Evolutionary conservation across 1,140 invertebrate species (phyloP).

Genomic region (Drosophila burlai): DNA sequence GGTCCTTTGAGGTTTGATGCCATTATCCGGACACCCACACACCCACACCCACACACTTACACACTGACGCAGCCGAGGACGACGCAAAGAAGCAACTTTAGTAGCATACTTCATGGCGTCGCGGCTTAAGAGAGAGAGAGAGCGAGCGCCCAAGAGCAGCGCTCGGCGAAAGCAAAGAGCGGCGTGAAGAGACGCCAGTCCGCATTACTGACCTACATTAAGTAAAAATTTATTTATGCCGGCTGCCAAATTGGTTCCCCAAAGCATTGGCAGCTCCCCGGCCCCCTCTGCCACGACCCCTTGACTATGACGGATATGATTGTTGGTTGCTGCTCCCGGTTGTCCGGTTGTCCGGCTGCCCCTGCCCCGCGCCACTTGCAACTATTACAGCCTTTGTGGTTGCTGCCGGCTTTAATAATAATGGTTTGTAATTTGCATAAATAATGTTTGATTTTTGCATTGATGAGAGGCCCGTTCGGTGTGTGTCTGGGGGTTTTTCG

Average conservation of each 20-base stretch:
- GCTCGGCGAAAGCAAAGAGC: background rate
- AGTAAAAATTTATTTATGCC: slow-evolving; percentile 80
- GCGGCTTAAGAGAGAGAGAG: slow-evolving; percentile 53
- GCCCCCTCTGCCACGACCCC: background rate
- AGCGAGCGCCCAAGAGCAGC: slow-evolving; percentile 37
- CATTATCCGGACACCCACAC: slow-evolving; percentile 18
- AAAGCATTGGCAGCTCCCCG: slow-evolving; percentile 56
- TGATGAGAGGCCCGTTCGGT: slow-evolving; percentile 25
- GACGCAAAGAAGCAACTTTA: slow-evolving; percentile 41
- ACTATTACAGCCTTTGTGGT: slow-evolving; percentile 32
- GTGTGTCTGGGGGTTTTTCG: slow-evolving; percentile 54
- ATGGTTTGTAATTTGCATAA: slow-evolving; percentile 81
- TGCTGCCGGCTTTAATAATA: slow-evolving; percentile 74
- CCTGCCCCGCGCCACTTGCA: background rate
- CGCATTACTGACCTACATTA: slow-evolving; percentile 79
- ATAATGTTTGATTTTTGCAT: slow-evolving; percentile 77
- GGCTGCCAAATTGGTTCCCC: slow-evolving; percentile 80
- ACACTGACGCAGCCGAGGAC: background rate
- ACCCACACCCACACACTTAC: background rate
- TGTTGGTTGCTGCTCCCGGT: slow-evolving; percentile 31
- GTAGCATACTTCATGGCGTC: slow-evolving; percentile 25
- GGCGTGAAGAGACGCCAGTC: slow-evolving; percentile 12
- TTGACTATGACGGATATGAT: slow-evolving; percentile 71
- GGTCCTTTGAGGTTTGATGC: slow-evolving; percentile 32
- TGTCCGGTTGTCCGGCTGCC: slow-evolving; percentile 5